Evolutionary conservation across 1,140 invertebrate genomes (phyloP).

Genomic region (Pentalonia nigronervosa): DNA sequence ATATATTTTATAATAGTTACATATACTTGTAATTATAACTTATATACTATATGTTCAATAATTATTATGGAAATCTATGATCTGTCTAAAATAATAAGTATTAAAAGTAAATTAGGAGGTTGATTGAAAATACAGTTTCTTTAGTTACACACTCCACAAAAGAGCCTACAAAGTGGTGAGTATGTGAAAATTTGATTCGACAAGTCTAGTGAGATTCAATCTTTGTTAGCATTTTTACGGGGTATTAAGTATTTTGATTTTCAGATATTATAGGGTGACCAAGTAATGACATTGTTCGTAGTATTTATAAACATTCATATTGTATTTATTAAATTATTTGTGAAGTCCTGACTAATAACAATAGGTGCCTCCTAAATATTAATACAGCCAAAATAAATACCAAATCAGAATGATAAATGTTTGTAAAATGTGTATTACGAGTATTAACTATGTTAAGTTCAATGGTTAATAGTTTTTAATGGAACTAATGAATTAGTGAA

Average conservation of each 20-base stretch:
- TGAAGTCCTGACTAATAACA: no score
- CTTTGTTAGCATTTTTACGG: background rate
- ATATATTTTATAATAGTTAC: background rate
- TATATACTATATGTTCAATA: background rate
- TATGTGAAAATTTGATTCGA: no score
- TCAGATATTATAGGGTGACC: background rate
- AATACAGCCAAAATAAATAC: no score
- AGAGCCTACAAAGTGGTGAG: no score
- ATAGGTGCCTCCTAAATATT: no score
- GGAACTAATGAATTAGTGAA: background rate
- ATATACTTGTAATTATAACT: no score
- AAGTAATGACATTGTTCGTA: background rate
- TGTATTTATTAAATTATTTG: background rate
- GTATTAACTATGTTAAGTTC: no score
- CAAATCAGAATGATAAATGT: no score
- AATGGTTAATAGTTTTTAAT: background rate
- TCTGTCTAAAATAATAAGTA: background rate
- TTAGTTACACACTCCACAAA: no score
- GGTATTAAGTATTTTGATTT: background rate
- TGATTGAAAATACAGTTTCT: no score
- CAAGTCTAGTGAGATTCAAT: background rate
- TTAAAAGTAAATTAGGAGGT: background rate
- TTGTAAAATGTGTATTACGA: no score
- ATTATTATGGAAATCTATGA: background rate
- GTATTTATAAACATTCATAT: background rate